Base-by-base conservation (phyloP, 2,113 vertebrate genomes). In the Equus quagga region DNA sequence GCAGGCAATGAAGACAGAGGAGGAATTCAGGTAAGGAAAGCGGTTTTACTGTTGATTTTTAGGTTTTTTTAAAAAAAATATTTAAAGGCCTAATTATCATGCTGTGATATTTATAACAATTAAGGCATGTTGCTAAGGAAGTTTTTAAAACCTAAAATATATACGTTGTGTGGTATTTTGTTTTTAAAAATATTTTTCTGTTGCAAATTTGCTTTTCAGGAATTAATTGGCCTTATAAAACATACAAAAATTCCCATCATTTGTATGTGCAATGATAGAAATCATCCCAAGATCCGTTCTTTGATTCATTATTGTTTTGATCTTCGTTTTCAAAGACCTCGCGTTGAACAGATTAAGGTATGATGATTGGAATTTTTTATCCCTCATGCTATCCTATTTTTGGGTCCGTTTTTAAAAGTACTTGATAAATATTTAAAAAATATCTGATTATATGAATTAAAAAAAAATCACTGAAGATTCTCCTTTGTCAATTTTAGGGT, bases 221-320 rank as follows among this genome's bases (percentile, higher is more conserved):
- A 99, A 92, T 91, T 99, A 98, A 99, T 99, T 9, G 98, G 98
- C 91, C 98, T 99, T 97, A 99, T 99, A 86, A 99, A 99, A 78
- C 98, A 98, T 69, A 99, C 99, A 14, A 99, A 99, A 98, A 99
- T 99, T 62, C 99, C 99, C 88, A 99, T 99, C 96, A 99, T 99
- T 98, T 99, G 99, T 97, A 99, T 99, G 99, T 99, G 99, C 96
- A 99, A 99, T 23, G 99, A 99, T 79, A 99, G 99, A 33, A 99
- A 99, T 98, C 99, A 99, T 94, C 99, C 98, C 8, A 99, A 99
- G 98, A 99, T 99, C 56, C 99, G 99, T 41, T 99, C 99, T 17
- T 97, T 99, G 94, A 99, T 99, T 49, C 99, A 99, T 98, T 99
- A 99, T 98, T 99, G 99, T 96, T 99, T 99, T 11, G 99, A 99